A percentile compares a stretch with the other conserved stretches of the same genome.
These are phyloP conservation scores for Volucella zonaria DNA, from an alignment of 2,888 invertebrate species.

Conservation along the genomic window DNA sequence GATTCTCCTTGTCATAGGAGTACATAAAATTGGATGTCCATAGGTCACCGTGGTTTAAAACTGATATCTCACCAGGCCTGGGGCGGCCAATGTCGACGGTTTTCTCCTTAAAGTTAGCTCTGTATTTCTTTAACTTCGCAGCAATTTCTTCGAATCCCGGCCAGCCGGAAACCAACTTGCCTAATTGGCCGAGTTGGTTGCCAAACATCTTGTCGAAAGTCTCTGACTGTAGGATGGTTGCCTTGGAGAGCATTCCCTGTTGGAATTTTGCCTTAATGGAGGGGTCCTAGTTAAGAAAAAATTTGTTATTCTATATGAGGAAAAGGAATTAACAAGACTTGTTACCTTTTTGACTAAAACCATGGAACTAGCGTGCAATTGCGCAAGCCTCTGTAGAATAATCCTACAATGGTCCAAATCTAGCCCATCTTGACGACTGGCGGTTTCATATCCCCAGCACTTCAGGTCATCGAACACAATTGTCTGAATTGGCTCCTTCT, in stretches of 20 bases:
- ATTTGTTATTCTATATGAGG: background rate
- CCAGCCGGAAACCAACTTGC: slow-evolving; percentile 75
- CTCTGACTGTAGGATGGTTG: slow-evolving; percentile 78
- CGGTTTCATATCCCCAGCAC: slow-evolving; percentile 83
- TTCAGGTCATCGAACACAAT: slow-evolving; percentile 84
- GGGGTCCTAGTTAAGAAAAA: slow-evolving; percentile 27
- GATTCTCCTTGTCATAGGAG: slow-evolving; percentile 71
- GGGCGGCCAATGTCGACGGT: slow-evolving; percentile 78
- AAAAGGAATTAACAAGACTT: background rate
- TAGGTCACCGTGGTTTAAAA: slow-evolving; percentile 84
- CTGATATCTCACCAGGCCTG: slow-evolving; percentile 77
- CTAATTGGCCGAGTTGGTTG: slow-evolving; percentile 77
- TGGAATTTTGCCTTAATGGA: slow-evolving; percentile 74
- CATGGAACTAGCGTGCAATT: slow-evolving; percentile 84
- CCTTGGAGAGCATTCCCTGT: slow-evolving; percentile 77
- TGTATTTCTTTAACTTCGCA: slow-evolving; percentile 77
- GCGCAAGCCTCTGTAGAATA: slow-evolving; percentile 83
- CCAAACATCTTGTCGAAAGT: slow-evolving; percentile 79
- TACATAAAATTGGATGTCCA: slow-evolving; percentile 83
- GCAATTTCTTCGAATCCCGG: slow-evolving; percentile 76
- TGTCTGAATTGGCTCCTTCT: slow-evolving; percentile 77
- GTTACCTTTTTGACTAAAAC: slow-evolving; percentile 83
- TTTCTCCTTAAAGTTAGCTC: slow-evolving; percentile 78
- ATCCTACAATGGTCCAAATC: slow-evolving; percentile 83
- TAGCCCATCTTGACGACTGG: slow-evolving; percentile 83